A percentile compares a stretch with the other conserved stretches of the same genome.
phyloP scores from a whole-genome alignment of 2,797 vertebrate species.

The Oceanodroma leucorhoa region DNA sequence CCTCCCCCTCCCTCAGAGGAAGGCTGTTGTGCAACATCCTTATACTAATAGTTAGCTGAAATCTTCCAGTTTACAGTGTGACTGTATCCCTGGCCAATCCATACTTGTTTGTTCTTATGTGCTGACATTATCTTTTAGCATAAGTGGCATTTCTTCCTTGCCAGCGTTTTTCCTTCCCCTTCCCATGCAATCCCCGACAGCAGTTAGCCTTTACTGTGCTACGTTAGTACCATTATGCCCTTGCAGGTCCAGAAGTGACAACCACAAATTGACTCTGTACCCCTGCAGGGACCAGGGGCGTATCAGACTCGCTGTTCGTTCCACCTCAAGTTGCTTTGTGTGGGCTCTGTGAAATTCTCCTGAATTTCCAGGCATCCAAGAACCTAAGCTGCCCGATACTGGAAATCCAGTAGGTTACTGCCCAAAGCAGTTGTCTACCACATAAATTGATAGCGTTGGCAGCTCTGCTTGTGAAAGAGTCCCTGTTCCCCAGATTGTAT shows the following conservation, averaged over 20 bases:
- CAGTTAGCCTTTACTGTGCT: neutral
- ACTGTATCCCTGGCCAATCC: neutral
- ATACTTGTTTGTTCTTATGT: neutral
- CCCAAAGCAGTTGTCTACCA: conserved; percentile 68
- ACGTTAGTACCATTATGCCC: neutral
- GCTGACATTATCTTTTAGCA: neutral
- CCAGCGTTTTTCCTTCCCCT: neutral
- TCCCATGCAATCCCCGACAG: neutral
- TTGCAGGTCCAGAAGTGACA: neutral
- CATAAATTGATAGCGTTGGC: conserved; percentile 68
- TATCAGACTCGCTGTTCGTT: neutral
- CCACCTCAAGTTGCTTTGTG: conserved; percentile 12
- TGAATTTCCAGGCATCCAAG: conserved; percentile 36
- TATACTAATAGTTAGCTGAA: neutral
- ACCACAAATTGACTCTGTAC: neutral
- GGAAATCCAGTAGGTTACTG: conserved; percentile 58
- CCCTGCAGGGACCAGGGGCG: neutral
- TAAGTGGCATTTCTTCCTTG: neutral
- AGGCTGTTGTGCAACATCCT: neutral
- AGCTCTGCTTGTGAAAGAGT: conserved; percentile 63
- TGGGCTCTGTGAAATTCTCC: conserved; percentile 37
- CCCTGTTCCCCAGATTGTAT: conserved; percentile 60
- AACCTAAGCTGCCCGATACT: conserved; percentile 34
- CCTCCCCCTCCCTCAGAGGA: neutral
- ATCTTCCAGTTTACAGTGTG: neutral